These are phyloP conservation scores for Synanthedon tipuliformis DNA, from an alignment of 2,888 invertebrate genomes.

Conservation along the genomic window DNA sequence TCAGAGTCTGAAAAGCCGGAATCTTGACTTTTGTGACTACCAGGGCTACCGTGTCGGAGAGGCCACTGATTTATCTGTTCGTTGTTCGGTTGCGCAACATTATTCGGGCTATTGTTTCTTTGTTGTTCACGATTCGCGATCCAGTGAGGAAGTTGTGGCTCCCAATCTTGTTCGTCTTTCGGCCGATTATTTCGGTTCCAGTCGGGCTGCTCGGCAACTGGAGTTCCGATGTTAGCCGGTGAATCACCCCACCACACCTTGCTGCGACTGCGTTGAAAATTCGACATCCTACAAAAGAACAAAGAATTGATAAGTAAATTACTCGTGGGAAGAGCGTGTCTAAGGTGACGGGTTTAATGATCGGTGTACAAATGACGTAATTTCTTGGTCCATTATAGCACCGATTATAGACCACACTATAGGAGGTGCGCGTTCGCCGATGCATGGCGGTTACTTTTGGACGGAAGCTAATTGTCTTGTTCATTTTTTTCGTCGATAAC, in stretches of 20 bases:
- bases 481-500: conserved; percentile 34
- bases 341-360: conserved; percentile 45
- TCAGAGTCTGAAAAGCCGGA: conserved; percentile 86
- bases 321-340: conserved; percentile 47
- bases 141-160: conserved; percentile 65
- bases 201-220: conserved; percentile 40
- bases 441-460: conserved; percentile 41
- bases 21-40: conserved; percentile 80
- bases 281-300: conserved; percentile 70
- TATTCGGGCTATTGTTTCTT: conserved; percentile 46
- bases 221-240: conserved; percentile 52
- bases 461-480: conserved; percentile 38
- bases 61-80: conserved; percentile 56
- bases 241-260: conserved; percentile 77
- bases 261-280: conserved; percentile 75
- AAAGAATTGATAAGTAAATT: conserved; percentile 34
- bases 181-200: conserved; percentile 37
- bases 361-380: conserved; percentile 51
- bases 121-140: conserved; percentile 56
- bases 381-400: conserved; percentile 52
- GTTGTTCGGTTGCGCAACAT: conserved; percentile 40
- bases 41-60: conserved; percentile 64
- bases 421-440: conserved; percentile 34
- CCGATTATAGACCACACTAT: conserved; percentile 31
- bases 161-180: conserved; percentile 54